Evolutionary conservation across 2,888 invertebrate genomes (phyloP), one percentile per base, ranked within the genome.

Genomic region (Acleris holmiana): DNA sequence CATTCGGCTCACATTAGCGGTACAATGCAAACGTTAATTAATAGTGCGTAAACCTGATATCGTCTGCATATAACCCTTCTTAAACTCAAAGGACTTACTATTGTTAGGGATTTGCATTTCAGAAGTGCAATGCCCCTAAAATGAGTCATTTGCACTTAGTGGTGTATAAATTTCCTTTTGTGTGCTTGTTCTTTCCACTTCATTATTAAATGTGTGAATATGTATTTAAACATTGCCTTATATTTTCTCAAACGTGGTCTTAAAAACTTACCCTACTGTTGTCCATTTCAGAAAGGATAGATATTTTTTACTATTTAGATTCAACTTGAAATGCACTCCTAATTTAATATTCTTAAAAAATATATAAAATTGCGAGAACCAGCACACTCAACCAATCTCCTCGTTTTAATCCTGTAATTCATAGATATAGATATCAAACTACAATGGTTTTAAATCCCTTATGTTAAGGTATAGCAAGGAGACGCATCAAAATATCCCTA

Each of bases 101-200:
- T 82, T 80, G 80, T 82, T 71, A 63, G 69, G 71, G 71, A 70
- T 72, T 67, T 49, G 67, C 69, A 70, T 71, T 75, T 69, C 60
- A 67, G 68, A 77, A 77, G 82, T 78, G 80, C 82, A 80, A 73
- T 80, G 80, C 77, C 80, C 80, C 78, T 69, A 72, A 75, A 76
- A 77, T 81, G 72, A 77, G 75, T 77, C 74, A 76, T 80, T 82
- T 75, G 68, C 70, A 69, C 69, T 64, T 70, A 50, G 68, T 64
- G 48, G 56, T 61, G 50, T 57, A 40, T 69, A 59, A 66, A 68
- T 68, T 51, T n/a, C 21, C 58, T 54, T 48, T 64, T 64, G 64
- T 57, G 23, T 54, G 48, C 41, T 65, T 65, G 49, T 59, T 54
- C 54, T 59, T 55, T 65, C 59, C 17, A 44, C 18, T 59, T 59